Conservation (phyloP, 2,888 invertebrate species). For the Rhimphoctona megacephalus region DNA sequence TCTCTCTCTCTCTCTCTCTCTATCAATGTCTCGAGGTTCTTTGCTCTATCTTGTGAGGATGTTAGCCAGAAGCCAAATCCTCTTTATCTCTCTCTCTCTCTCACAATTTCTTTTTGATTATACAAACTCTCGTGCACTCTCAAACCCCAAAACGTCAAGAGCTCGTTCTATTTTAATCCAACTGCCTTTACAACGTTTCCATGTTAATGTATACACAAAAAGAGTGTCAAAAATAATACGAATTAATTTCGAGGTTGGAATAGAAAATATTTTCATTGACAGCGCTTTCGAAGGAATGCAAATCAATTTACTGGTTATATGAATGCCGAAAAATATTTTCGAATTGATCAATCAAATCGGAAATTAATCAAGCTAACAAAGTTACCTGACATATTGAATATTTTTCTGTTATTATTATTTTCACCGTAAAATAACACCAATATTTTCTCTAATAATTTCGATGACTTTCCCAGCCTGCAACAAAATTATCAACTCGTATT, state of each 20-base stretch:
- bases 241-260: not conserved
- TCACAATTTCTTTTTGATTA: constrained; percentile 43
- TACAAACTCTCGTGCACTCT: constrained; percentile 29
- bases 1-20: not conserved
- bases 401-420: too few species aligned
- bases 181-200: constrained; percentile 20
- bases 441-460: too few species aligned
- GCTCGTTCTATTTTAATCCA: constrained; percentile 58
- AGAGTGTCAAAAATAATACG: not conserved
- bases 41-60: constrained; percentile 35
- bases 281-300: too few species aligned
- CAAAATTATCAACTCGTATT: too few species aligned
- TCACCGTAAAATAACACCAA: too few species aligned
- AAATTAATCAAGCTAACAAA: too few species aligned
- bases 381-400: too few species aligned
- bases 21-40: constrained; percentile 48
- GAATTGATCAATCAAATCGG: too few species aligned
- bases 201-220: not conserved
- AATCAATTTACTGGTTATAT: too few species aligned
- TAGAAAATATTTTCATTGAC: not conserved
- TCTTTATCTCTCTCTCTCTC: not conserved
- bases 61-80: constrained; percentile 61
- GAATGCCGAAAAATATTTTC: too few species aligned
- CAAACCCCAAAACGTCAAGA: constrained; percentile 15
- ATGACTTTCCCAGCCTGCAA: too few species aligned